Percentiles rank a stretch among this genome's conserved stretches.
Conservation (phyloP, 92 coral and sea anemone genomes). For the Palythoa heliodiscus region DNA sequence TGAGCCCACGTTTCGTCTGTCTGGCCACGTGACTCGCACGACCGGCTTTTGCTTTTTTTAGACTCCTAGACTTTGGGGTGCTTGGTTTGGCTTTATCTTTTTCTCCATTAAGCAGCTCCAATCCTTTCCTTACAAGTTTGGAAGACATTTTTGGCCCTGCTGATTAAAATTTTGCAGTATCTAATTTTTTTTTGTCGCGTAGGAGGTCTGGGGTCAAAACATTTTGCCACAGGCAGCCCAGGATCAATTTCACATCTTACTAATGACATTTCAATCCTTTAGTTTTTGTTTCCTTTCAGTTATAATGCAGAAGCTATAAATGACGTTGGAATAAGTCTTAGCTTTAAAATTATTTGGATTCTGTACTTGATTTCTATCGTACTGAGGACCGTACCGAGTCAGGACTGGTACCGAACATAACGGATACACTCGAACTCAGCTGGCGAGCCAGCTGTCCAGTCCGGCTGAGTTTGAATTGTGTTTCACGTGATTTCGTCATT, state of each 20-base stretch:
- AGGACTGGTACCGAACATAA: no score
- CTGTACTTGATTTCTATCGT: no score
- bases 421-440: no score
- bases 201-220: background rate
- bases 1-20: background rate
- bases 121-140: slow-evolving; percentile 80
- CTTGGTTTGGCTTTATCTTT: slow-evolving; percentile 5
- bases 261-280: no score
- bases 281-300: no score
- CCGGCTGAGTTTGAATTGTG: background rate
- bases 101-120: slow-evolving; percentile 72
- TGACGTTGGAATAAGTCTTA: no score
- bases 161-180: background rate
- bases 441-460: no score
- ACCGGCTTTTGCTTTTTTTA: background rate
- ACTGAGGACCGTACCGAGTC: no score
- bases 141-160: slow-evolving; percentile 66
- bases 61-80: slow-evolving; percentile 30
- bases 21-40: background rate
- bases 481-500: background rate
- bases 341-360: no score
- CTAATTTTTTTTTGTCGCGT: background rate
- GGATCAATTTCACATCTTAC: no score
- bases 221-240: no score
- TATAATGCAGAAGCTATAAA: no score